Evolutionary conservation across 2,888 invertebrate species (phyloP).

Genomic region (Tineola bisselliella): DNA sequence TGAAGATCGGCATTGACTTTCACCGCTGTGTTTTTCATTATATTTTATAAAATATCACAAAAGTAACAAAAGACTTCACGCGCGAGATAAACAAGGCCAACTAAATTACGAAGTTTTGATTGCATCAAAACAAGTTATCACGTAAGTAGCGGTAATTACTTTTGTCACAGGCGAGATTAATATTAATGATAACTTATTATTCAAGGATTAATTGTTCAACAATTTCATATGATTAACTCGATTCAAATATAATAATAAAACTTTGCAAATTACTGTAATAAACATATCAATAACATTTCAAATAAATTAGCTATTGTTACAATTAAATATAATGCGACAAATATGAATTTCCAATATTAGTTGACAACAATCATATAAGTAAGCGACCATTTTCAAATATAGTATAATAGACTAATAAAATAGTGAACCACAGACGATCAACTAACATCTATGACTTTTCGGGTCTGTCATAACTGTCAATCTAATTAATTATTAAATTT

Average conservation of each 20-base stretch:
- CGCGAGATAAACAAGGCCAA: slow-evolving; percentile 2
- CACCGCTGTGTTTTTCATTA: slow-evolving; percentile 24
- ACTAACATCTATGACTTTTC: no score
- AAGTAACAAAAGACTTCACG: neutral
- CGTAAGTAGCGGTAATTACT: neutral
- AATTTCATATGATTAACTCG: no score
- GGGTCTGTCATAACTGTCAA: no score
- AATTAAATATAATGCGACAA: neutral
- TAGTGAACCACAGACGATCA: no score
- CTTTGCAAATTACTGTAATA: neutral
- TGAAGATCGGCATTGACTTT: slow-evolving; percentile 75
- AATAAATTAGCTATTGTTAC: neutral
- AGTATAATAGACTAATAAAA: no score
- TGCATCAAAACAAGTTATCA: neutral
- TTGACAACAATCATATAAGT: no score
- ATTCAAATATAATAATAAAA: neutral
- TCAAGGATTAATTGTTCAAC: neutral
- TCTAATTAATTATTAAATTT: no score
- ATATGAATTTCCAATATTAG: neutral
- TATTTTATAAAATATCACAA: slow-evolving; percentile 17
- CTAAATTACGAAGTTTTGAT: neutral
- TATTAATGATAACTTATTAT: neutral
- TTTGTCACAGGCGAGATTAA: neutral
- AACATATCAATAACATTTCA: no score
- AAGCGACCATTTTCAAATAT: neutral